Evolutionary conservation across 2,888 invertebrate species (phyloP), one percentile per base, ranked within the genome.

Genomic region (Siphlonurus alternatus): DNA sequence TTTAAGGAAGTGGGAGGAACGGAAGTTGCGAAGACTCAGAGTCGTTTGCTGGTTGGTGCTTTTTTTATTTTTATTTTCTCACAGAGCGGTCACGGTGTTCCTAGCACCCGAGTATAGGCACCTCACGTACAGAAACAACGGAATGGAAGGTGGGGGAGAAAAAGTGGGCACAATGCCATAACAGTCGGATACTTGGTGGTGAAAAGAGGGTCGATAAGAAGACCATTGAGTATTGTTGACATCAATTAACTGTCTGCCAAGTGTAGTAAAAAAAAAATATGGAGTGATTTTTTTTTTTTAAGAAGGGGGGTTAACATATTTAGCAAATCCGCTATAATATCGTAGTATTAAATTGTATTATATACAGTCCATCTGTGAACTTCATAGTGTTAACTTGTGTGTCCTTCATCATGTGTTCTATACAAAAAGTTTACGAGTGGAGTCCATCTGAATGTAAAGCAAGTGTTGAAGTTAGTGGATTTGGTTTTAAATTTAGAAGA

Each of bases 401-500:
- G 5, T 10, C 5, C 38, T 10, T 38, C 38, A 38, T 56, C 56
- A 56, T 56, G 56, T 56, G 56, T 56, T 56, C 56, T 38, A 61
- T 65, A 54, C 65, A 65, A 19, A 60, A 61, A 18, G 67, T 65
- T 54, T 68, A 68, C 64, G 67, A 68, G 63, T 68, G 68, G 68
- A 66, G 65, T n/a, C 67, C 67, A 15, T 65, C 66, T 63, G 63
- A 64, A 51, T 63, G 62, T 53, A 65, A 61, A 20, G 63, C 66
- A 18, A 66, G 67, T 64, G 64, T 69, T 53, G 65, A 66, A 56
- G 66, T 67, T 64, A 65, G 66, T 20, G 66, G 66, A 20, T 68
- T 69, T 59, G 68, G 67, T 38, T 67, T 67, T 59, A 69, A 69
- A 65, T 68, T 71, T 63, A 67, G 70, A 1, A 67, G 71, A 20